Evolutionary conservation across 1,140 invertebrate species (phyloP).

Genomic region (Prorops nasuta): DNA sequence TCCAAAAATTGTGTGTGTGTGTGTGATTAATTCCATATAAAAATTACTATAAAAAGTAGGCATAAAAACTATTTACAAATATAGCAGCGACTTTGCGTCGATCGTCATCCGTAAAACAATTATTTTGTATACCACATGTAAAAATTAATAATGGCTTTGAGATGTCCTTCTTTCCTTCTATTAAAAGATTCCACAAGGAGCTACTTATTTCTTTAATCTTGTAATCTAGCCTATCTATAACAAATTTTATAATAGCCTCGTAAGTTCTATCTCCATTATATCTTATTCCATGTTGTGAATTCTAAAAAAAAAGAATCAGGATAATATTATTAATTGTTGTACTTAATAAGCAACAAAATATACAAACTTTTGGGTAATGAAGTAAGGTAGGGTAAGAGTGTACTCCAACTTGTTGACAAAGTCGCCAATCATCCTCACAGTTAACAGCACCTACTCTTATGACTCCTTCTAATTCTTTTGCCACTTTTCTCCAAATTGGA

Average conservation of each 20-base stretch:
- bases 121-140: slow-evolving; percentile 49
- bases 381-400: slow-evolving; percentile 70
- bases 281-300: slow-evolving; percentile 37
- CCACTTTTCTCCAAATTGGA: slow-evolving; percentile 76
- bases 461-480: slow-evolving; percentile 69
- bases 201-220: slow-evolving; percentile 33
- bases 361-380: slow-evolving; percentile 53
- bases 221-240: slow-evolving; percentile 48
- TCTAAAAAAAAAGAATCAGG: slow-evolving; percentile 25
- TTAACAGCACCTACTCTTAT: slow-evolving; percentile 78
- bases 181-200: slow-evolving; percentile 36
- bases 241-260: slow-evolving; percentile 52
- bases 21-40: slow-evolving; percentile 2
- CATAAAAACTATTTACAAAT: slow-evolving; percentile 57
- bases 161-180: slow-evolving; percentile 16
- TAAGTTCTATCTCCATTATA: slow-evolving; percentile 50
- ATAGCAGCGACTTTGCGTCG: slow-evolving; percentile 63
- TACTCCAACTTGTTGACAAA: slow-evolving; percentile 69
- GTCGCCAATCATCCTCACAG: slow-evolving; percentile 72
- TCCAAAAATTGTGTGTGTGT: slow-evolving; percentile 1
- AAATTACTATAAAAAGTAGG: slow-evolving; percentile 9
- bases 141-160: slow-evolving; percentile 53
- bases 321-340: background rate
- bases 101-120: slow-evolving; percentile 60
- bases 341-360: slow-evolving; percentile 2